phyloP scores from a whole-genome alignment of 2,113 vertebrate genomes.

The Halcyon senegalensis region DNA sequence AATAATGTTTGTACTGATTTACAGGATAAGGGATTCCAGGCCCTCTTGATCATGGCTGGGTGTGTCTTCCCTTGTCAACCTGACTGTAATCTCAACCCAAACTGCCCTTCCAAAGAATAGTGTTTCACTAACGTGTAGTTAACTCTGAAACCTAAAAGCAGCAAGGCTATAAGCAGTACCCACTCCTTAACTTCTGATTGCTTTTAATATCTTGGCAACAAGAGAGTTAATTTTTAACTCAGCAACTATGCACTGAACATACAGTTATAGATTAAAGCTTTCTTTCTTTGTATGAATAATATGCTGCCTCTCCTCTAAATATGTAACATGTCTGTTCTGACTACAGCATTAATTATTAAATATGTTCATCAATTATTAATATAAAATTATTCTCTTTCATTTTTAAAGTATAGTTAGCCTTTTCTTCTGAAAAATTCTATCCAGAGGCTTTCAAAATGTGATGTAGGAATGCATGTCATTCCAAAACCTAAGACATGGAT shows the following conservation, averaged over 20 bases:
- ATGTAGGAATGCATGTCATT: background rate
- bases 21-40: background rate
- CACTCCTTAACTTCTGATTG: background rate
- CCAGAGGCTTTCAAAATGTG: background rate
- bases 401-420: background rate
- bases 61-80: background rate
- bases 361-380: conserved; percentile 15
- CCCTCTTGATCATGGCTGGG: background rate
- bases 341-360: conserved; percentile 35
- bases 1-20: background rate
- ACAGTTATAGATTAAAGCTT: background rate
- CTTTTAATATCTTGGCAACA: background rate
- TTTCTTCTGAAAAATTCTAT: background rate
- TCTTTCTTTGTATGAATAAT: background rate
- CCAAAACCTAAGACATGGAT: background rate
- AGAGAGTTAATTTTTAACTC: conserved; percentile 17
- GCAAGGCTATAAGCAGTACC: background rate
- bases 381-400: background rate
- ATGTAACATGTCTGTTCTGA: background rate
- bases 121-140: background rate
- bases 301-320: background rate
- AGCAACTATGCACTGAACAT: background rate
- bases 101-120: background rate
- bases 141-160: background rate
- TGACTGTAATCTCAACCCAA: accelerated